These are phyloP conservation scores for Stomorhina lunata DNA, from an alignment of 2,888 invertebrate genomes.

Conservation along the genomic window DNA sequence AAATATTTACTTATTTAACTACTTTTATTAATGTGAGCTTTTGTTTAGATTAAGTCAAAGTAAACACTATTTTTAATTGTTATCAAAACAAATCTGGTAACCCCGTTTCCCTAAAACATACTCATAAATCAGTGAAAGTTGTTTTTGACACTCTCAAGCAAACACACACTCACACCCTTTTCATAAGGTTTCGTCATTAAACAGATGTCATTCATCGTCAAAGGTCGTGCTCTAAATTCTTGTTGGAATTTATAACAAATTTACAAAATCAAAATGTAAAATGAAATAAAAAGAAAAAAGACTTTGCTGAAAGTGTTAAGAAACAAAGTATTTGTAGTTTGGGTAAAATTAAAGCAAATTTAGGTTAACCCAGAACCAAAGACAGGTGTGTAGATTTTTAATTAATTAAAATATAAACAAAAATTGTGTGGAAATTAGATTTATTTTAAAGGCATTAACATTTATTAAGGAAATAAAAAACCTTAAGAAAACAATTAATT, in stretches of 20 bases:
- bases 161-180: not conserved
- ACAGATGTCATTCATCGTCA: conserved; percentile 61
- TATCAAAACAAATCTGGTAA: conserved; percentile 29
- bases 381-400: conserved; percentile 50
- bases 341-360: conserved; percentile 22
- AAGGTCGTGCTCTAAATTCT: conserved; percentile 55
- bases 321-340: not conserved
- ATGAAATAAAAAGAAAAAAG: conserved; percentile 24
- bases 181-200: conserved; percentile 7
- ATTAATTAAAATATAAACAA: conserved; percentile 45
- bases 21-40: no score
- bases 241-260: no score
- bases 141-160: not conserved
- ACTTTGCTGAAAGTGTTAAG: conserved; percentile 2
- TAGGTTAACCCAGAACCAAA: conserved; percentile 52
- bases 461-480: conserved; percentile 22
- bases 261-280: conserved; percentile 12
- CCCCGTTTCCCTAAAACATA: not conserved
- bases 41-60: no score
- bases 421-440: conserved; percentile 11
- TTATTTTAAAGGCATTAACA: not conserved
- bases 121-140: conserved; percentile 20
- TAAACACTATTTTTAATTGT: not conserved
- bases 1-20: no score
- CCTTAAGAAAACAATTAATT: not conserved